Percentiles rank a stretch among this genome's conserved stretches.
Conservation (phyloP, 2,797 vertebrate genomes). For the Limnodromus scolopaceus region DNA sequence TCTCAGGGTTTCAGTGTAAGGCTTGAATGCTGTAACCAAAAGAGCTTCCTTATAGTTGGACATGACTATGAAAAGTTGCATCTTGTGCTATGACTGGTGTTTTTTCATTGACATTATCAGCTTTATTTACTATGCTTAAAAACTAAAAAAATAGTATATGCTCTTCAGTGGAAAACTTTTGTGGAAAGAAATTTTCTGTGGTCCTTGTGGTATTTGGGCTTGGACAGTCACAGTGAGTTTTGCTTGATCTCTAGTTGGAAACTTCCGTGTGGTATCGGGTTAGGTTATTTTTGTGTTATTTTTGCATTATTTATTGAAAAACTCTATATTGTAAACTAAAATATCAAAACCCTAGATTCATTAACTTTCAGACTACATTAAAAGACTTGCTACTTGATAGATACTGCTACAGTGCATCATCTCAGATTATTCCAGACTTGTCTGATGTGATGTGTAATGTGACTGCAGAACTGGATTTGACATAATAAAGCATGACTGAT, state of each 20-base stretch:
- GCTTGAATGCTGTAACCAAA: background rate
- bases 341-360: background rate
- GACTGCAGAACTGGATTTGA: background rate
- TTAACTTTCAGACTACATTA: background rate
- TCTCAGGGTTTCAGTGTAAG: background rate
- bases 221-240: background rate
- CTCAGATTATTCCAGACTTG: background rate
- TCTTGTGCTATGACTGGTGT: background rate
- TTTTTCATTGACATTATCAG: background rate
- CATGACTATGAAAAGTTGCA: background rate
- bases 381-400: background rate
- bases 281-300: background rate
- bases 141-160: background rate
- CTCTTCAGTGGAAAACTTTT: background rate
- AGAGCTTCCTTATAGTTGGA: background rate
- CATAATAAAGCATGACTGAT: background rate
- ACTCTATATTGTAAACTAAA: background rate
- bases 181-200: background rate
- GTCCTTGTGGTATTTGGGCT: background rate
- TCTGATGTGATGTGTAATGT: background rate
- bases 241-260: background rate
- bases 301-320: background rate
- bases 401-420: background rate
- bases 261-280: rapidly evolving
- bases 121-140: background rate